phyloP scores from a whole-genome alignment of 2,113 vertebrate species.

The Cygnus buccinator region DNA sequence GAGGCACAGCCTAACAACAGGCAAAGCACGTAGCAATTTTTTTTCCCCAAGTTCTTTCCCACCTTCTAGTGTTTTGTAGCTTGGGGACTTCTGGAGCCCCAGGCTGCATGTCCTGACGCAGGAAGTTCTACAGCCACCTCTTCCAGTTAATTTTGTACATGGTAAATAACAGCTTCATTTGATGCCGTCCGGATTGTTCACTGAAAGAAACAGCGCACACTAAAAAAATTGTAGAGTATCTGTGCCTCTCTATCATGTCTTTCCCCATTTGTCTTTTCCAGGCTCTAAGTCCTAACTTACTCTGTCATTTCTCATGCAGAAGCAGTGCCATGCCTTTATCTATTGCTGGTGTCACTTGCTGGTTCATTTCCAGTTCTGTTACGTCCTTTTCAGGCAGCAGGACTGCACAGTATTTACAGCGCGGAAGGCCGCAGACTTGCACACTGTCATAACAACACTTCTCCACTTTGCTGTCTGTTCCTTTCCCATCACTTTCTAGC shows the following conservation, averaged over 20 bases:
- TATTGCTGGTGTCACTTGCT: not conserved
- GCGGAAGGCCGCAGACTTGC: not conserved
- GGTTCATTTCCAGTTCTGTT: not conserved
- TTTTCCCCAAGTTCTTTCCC: not conserved
- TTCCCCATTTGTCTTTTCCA: not conserved
- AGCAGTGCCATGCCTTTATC: not conserved
- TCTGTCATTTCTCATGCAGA: not conserved
- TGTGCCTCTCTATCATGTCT: not conserved
- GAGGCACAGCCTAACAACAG: not conserved
- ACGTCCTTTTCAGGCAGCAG: not conserved
- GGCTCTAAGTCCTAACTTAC: not conserved
- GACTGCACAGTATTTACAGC: not conserved
- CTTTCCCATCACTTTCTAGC: not conserved
- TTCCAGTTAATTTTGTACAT: not conserved
- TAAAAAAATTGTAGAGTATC: not conserved
- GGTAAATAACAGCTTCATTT: not conserved
- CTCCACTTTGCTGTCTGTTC: not conserved
- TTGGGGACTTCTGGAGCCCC: not conserved
- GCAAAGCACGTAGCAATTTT: fast-evolving
- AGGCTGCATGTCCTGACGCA: fast-evolving
- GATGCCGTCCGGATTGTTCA: not conserved
- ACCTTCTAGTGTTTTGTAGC: not conserved
- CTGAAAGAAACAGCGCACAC: not conserved
- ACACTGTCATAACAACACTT: not conserved
- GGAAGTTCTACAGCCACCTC: not conserved